Evolutionary conservation across 35 echinoderm and acorn worm species (phyloP).

Genomic region (Lytechinus pictus): DNA sequence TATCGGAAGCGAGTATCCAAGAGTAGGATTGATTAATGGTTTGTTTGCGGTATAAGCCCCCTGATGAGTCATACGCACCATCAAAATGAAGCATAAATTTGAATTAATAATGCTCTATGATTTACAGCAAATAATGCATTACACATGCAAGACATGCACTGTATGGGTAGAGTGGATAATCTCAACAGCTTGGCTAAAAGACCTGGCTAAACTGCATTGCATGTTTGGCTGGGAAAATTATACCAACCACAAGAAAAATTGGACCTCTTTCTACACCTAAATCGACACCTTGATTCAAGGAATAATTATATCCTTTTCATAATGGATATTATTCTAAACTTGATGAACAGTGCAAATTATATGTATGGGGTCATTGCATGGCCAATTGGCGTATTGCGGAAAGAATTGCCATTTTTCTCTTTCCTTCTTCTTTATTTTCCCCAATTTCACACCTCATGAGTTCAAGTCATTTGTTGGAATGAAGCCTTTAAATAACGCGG

Average conservation of each 20-base stretch:
- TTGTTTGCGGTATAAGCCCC: not conserved
- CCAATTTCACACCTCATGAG: constrained; percentile 3
- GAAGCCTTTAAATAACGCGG: not conserved
- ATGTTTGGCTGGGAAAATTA: not conserved
- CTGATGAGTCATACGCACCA: not conserved
- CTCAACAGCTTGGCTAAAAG: not conserved
- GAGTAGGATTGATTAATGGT: constrained; percentile 12
- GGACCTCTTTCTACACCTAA: not conserved
- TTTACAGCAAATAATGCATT: not conserved
- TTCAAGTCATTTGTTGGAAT: not conserved
- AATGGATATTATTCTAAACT: not conserved
- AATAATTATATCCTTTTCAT: not conserved
- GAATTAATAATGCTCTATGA: not conserved
- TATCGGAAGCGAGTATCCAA: not conserved
- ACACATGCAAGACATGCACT: not conserved
- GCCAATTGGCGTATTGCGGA: constrained; percentile 23
- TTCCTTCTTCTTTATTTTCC: not conserved
- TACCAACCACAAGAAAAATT: constrained; percentile 1
- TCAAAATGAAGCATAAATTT: not conserved
- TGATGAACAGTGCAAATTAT: not conserved
- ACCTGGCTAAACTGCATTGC: not conserved
- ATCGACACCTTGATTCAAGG: not conserved
- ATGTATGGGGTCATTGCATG: constrained; percentile 22
- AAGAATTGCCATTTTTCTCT: constrained; percentile 25
- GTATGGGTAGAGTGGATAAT: no score